Evolutionary conservation across 1,140 invertebrate species (phyloP).

Genomic region (Popillia japonica): DNA sequence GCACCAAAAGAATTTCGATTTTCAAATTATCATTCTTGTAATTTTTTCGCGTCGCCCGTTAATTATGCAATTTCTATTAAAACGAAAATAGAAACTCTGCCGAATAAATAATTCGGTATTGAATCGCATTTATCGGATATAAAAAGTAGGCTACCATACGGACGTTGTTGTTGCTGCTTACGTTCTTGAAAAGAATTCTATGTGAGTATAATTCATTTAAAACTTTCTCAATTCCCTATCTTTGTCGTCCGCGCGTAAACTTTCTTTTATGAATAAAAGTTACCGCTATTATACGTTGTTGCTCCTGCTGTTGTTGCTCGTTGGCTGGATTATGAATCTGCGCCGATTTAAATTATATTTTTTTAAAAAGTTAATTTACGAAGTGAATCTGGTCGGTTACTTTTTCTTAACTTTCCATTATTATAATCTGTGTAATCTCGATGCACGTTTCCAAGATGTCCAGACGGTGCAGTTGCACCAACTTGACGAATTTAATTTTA

Average conservation of each 20-base stretch:
- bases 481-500: not conserved
- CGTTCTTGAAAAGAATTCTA: slow-evolving; percentile 31
- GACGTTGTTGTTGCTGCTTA: slow-evolving; percentile 44
- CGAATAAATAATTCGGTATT: slow-evolving; percentile 34
- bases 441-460: not conserved
- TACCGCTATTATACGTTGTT: not conserved
- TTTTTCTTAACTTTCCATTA: slow-evolving; percentile 19
- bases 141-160: slow-evolving; percentile 51
- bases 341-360: slow-evolving; percentile 9
- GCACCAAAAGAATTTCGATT: not conserved
- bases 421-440: not conserved
- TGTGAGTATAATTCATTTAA: slow-evolving; percentile 47
- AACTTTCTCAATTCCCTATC: slow-evolving; percentile 52
- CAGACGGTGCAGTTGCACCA: not conserved
- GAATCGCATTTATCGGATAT: slow-evolving; percentile 26
- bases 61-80: slow-evolving; percentile 31
- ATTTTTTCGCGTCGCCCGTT: slow-evolving; percentile 18
- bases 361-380: slow-evolving; percentile 12
- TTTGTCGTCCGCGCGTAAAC: slow-evolving; percentile 42
- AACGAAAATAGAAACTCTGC: slow-evolving; percentile 28
- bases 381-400: not conserved
- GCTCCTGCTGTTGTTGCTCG: not conserved
- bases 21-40: not conserved
- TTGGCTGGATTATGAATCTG: not conserved
- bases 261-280: slow-evolving; percentile 44